These are phyloP conservation scores for Uloborus plumipes DNA, from an alignment of 2,888 invertebrate genomes.

Conservation along the genomic window DNA sequence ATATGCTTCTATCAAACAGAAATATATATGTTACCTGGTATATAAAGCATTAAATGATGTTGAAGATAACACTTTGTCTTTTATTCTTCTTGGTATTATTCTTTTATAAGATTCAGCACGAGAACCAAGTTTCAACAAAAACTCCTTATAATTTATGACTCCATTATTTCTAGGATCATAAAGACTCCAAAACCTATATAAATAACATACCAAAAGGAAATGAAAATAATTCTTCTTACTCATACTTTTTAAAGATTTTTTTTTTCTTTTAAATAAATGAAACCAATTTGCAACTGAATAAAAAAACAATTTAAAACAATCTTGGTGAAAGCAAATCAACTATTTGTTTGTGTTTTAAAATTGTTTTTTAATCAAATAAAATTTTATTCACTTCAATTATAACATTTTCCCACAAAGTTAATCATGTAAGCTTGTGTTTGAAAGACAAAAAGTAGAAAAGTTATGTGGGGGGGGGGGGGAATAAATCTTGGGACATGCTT, in stretches of 20 bases:
- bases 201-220: neutral
- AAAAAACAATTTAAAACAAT: no score
- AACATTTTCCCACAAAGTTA: neutral
- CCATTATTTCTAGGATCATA: conserved; percentile 43
- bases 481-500: no score
- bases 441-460: no score
- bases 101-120: conserved; percentile 47
- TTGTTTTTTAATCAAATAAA: neutral
- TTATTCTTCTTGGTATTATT: conserved; percentile 15
- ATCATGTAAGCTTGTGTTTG: no score
- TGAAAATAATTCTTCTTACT: neutral
- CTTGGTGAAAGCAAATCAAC: no score
- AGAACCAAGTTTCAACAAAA: conserved; percentile 43
- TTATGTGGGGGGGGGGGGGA: no score
- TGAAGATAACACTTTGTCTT: neutral
- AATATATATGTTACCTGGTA: conserved; percentile 1
- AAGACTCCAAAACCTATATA: conserved; percentile 36
- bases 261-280: neutral
- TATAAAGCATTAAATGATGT: neutral
- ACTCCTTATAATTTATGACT: conserved; percentile 44
- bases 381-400: conserved; percentile 5
- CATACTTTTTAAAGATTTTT: neutral
- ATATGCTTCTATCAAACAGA: no score
- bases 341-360: no score
- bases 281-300: no score